A percentile compares a stretch with the other conserved stretches of the same genome.
phyloP scores from a whole-genome alignment of 2,797 vertebrate genomes.

The Selene dorsalis region DNA sequence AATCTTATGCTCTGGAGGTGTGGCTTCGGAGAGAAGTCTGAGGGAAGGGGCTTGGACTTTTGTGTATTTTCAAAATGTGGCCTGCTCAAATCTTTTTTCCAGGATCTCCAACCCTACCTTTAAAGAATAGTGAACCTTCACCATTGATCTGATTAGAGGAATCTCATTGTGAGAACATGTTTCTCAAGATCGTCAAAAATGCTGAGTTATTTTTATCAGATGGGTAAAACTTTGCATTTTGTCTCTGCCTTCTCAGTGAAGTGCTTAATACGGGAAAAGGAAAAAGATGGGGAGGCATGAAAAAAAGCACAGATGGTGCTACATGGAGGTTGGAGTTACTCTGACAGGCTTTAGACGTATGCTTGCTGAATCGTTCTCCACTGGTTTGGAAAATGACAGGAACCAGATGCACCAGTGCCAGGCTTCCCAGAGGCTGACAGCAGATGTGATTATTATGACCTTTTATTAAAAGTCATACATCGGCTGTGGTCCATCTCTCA shows the following conservation, averaged over 20 bases:
- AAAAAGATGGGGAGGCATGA: neutral
- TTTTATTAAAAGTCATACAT: slow-evolving; percentile 31
- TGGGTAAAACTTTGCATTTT: neutral
- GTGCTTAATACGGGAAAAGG: neutral
- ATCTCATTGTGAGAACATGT: neutral
- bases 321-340: slow-evolving; percentile 15
- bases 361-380: slow-evolving; percentile 1
- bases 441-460: slow-evolving; percentile 32
- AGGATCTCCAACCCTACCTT: too few species aligned
- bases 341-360: slow-evolving; percentile 32
- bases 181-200: neutral
- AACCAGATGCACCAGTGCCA: slow-evolving; percentile 33
- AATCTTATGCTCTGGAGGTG: too few species aligned
- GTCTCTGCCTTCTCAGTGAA: neutral
- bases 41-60: too few species aligned
- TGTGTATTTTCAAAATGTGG: too few species aligned
- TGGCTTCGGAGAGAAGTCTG: too few species aligned
- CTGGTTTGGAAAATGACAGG: slow-evolving; percentile 50
- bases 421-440: slow-evolving; percentile 26
- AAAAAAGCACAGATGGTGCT: slow-evolving; percentile 41
- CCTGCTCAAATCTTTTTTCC: too few species aligned
- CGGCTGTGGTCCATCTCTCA: slow-evolving; percentile 10
- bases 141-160: neutral
- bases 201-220: neutral
- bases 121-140: neutral